Evolutionary conservation across 2,113 vertebrate genomes (phyloP).

Genomic region (Noctilio leporinus): DNA sequence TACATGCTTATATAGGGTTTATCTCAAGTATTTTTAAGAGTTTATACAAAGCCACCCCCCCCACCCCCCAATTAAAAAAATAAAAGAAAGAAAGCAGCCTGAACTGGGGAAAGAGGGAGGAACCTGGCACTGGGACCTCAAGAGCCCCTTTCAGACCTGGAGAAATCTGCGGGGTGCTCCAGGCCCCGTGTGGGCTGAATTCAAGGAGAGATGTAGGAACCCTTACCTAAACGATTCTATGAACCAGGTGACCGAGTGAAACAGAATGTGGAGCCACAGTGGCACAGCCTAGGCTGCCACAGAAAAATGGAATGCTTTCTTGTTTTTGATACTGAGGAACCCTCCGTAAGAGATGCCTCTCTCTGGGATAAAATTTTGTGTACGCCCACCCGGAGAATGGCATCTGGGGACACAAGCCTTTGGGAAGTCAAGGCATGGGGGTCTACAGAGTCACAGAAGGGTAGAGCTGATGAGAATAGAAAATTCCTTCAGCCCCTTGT

Average conservation of each 20-base stretch:
- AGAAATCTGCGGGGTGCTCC: neutral
- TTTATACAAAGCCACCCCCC: neutral
- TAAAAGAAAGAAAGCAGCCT: neutral
- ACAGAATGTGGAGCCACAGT: neutral
- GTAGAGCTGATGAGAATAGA: neutral
- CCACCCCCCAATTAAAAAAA: too few relatives aligned
- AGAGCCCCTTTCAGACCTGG: neutral
- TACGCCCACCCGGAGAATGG: too few relatives aligned
- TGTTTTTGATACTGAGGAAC: neutral
- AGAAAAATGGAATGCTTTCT: neutral
- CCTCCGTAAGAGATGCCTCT: neutral
- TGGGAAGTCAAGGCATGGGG: neutral
- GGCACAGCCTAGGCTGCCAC: neutral
- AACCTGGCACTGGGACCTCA: neutral
- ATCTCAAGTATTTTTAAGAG: neutral
- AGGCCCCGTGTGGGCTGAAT: neutral
- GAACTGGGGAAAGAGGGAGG: neutral
- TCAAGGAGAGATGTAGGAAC: neutral
- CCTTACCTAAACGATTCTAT: neutral
- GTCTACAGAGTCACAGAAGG: neutral
- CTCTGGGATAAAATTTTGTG: neutral
- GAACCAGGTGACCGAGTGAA: neutral
- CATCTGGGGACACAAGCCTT: neutral
- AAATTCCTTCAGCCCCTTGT: neutral
- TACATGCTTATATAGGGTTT: rapidly evolving